Evolutionary conservation across 2,888 invertebrate species (phyloP), one percentile per base, ranked within the genome.

Genomic region (Hylaea fasciaria): DNA sequence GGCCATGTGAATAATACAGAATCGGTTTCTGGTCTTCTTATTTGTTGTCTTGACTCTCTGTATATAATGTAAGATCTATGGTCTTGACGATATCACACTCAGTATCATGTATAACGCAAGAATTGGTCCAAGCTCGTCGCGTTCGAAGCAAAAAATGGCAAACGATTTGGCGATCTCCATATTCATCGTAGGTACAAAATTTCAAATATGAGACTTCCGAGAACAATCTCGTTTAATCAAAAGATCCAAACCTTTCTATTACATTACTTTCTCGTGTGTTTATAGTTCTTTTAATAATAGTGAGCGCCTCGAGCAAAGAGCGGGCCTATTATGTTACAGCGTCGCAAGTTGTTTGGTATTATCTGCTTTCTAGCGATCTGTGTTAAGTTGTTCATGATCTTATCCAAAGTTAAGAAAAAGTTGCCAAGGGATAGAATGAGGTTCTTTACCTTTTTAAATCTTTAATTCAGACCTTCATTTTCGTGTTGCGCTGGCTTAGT

Each of bases 261-360:
- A 65, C 64, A 57, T 64, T 45, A 62, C 66, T 66, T 65, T 63
- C 64, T 63, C 64, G 61, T 64, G 65, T 65, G 66, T 66, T 64
- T 68, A 68, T 68, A 64, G 66, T 61, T 59, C 54, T 56, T 41
- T 32, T 49, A 62, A 60, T 58, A 50, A 54, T 17, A 16, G 59
- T 40, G 5, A 22, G 37, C 40, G 62, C 49, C 45, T 13, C 51
- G 55, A 63, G 66, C 53, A 47, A 53, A 44, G 52, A 45, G 46
- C 53, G 56, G 17, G 9, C 43, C 57, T 50, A 50, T 60, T 54
- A 53, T 57, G 53, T 59, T 54, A 11, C 17, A 35, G 29, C 29
- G 17, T 29, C 28, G 29, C 43, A 55, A 29, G 35, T 49, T 53
- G 39, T 46, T 53, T 47, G 13, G 57, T 39, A 40, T 37, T 53